Conservation (phyloP, 1,140 invertebrate genomes). For the Drosophila bocqueti region DNA sequence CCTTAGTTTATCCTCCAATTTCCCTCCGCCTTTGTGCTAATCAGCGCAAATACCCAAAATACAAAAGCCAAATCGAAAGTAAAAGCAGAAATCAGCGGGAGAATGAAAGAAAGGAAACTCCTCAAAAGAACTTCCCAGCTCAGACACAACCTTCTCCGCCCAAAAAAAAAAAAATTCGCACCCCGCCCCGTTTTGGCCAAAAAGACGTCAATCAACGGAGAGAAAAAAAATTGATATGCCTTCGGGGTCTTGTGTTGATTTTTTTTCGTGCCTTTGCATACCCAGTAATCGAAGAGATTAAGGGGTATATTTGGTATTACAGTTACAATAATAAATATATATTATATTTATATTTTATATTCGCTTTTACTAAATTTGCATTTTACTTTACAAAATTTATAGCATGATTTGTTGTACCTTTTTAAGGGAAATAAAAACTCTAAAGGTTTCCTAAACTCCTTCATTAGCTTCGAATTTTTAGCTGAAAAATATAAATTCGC, state of each 20-base stretch:
- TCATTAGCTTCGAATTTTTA: no score
- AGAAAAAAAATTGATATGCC: conserved; percentile 66
- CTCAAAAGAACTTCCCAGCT: conserved; percentile 60
- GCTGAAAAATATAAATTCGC: no score
- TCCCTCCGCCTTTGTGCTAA: conserved; percentile 56
- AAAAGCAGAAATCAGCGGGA: conserved; percentile 71
- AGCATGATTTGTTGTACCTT: not conserved
- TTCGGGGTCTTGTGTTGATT: conserved; percentile 54
- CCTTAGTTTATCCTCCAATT: not conserved
- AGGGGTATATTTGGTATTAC: not conserved
- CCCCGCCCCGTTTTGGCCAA: conserved; percentile 51
- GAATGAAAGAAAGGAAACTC: conserved; percentile 45
- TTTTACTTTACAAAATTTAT: not conserved
- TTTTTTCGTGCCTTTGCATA: conserved; percentile 31
- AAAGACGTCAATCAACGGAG: conserved; percentile 73
- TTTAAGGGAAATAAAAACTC: not conserved
- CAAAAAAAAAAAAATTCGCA: not conserved
- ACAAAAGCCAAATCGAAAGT: conserved; percentile 82
- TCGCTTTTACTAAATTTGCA: no score
- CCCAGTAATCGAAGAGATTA: not conserved
- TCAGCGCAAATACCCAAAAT: conserved; percentile 78
- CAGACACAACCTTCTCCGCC: conserved; percentile 37
- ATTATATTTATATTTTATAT: no score
- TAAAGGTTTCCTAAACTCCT: not conserved
- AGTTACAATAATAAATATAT: no score